phyloP scores from a whole-genome alignment of 2,113 vertebrate species.

The Microcebus jonahi region DNA sequence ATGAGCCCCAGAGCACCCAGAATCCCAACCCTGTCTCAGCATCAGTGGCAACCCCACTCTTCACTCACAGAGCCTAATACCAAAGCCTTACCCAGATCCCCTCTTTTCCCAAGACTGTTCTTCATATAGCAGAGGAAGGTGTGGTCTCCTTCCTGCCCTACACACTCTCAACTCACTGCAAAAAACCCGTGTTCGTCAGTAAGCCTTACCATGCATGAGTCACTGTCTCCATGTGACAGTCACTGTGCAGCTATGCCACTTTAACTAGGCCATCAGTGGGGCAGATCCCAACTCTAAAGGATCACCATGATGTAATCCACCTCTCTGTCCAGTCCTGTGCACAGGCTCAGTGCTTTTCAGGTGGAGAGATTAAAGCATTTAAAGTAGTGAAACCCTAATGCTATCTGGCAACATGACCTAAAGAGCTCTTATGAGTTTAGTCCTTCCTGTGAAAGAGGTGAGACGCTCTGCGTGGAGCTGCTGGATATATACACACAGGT shows the following conservation, averaged over 20 bases:
- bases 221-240: not conserved
- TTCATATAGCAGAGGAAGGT: not conserved
- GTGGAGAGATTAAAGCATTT: not conserved
- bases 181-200: not conserved
- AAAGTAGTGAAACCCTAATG: not conserved
- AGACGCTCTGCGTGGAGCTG: not conserved
- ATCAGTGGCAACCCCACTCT: accelerated
- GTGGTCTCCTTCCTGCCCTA: not conserved
- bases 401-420: not conserved
- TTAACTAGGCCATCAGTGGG: not conserved
- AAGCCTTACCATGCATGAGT: not conserved
- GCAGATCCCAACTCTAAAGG: not conserved
- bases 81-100: not conserved
- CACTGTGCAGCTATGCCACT: not conserved
- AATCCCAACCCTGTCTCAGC: not conserved
- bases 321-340: not conserved
- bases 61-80: not conserved
- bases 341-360: not conserved
- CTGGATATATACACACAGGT: not conserved
- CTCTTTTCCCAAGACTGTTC: not conserved
- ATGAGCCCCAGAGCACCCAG: not conserved
- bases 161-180: not conserved
- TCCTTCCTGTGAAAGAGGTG: not conserved
- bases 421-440: accelerated
- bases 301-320: not conserved